Base-by-base conservation (phyloP, 64 coral and sea anemone genomes). In the Platygyra sinensis region DNA sequence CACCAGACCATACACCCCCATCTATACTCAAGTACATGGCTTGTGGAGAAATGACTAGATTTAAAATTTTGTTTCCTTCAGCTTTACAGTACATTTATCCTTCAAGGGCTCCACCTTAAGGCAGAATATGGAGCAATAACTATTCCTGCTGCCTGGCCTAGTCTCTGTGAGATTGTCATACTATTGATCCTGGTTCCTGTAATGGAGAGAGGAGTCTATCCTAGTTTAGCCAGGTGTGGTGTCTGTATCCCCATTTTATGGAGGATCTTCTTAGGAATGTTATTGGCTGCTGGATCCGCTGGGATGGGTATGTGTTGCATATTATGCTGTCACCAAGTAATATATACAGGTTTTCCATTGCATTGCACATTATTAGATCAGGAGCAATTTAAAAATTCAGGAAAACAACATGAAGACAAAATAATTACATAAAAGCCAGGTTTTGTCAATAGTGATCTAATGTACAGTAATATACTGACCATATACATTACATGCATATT, bases 31-130 rank as follows among this genome's bases (percentile, higher is more conserved):
- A 46, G 42, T 46, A 16, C 54, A 57, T 57, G 1, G 0, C 10
- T 2, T 57, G 10, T 57, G 54, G 0, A 2, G 11, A 57, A 13
- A 57, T 57, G 54, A 57, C 54, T 2, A 15, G 51, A 87, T 31
- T 49, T 60, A 54, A 27, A 57, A 57, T 2, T n/a, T 80, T 19
- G 5, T 27, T 80, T 80, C 24, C 3, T n/a, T 72, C 60, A 92
- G 90, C 83, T 92, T 39, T 87, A 92, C 86, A 83, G 82, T 42
- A 92, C 90, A 15, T 92, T 87, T 63, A 87, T 92, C 61, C 84
- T 92, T 12, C 90, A 92, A 92, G 90, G 90, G 8, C 83, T 92
- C 13, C 90, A 92, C 61, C 81, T 92, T 11, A 69, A 83, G 38
- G 69, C 90, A 72, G 74, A 87, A 16, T 91, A 75, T 62, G 90